phyloP scores from a whole-genome alignment of 2,113 vertebrate species.

The Motacilla alba region DNA sequence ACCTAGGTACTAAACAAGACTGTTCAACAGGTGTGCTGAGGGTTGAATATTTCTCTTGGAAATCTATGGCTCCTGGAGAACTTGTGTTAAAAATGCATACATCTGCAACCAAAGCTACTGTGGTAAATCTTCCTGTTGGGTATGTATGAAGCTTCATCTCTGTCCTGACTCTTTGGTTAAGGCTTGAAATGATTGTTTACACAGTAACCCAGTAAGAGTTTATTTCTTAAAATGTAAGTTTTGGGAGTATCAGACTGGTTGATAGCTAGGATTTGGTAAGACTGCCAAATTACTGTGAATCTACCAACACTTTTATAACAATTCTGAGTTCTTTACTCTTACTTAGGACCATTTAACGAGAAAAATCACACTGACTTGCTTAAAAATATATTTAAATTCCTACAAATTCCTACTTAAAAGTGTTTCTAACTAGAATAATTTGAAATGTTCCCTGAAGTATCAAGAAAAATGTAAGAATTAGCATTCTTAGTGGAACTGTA shows the following conservation, averaged over 20 bases:
- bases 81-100: slow-evolving; percentile 80
- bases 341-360: not conserved
- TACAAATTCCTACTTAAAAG: not conserved
- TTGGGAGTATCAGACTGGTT: not conserved
- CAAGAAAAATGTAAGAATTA: not conserved
- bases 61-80: slow-evolving; percentile 67
- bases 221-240: not conserved
- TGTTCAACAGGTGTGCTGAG: slow-evolving; percentile 69
- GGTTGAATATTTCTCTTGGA: slow-evolving; percentile 79
- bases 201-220: not conserved
- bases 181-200: not conserved
- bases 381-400: not conserved
- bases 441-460: not conserved
- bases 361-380: not conserved
- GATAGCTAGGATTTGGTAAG: not conserved
- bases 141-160: slow-evolving; percentile 57
- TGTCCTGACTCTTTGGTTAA: not conserved
- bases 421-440: not conserved
- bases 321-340: not conserved
- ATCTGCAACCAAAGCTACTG: slow-evolving; percentile 78
- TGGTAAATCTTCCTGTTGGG: slow-evolving; percentile 85
- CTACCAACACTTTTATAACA: not conserved
- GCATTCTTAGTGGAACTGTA: not conserved
- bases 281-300: not conserved
- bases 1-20: slow-evolving; percentile 51